These are phyloP conservation scores for Eupithecia abbreviata DNA, from an alignment of 2,888 invertebrate species.

Conservation along the genomic window DNA sequence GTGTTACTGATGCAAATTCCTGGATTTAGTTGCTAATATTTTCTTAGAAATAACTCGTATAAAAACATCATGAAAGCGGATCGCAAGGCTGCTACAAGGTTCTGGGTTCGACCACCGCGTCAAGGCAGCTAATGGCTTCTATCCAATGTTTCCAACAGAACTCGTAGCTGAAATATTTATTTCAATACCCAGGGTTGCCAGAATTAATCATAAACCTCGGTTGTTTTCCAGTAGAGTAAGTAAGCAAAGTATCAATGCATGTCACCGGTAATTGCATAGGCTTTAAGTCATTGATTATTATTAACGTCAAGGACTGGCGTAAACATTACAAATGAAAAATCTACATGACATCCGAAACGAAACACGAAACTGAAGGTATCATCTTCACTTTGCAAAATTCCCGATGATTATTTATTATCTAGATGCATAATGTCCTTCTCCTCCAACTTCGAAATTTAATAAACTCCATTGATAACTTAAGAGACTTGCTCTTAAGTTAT, in stretches of 20 bases:
- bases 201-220: background rate
- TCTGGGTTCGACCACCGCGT: slow-evolving; percentile 24
- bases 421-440: background rate
- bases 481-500: no score
- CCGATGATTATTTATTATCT: background rate
- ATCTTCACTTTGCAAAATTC: background rate
- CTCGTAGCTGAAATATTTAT: slow-evolving; percentile 15
- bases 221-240: background rate
- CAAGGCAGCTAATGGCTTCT: slow-evolving; percentile 30
- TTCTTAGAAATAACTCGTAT: slow-evolving; percentile 15
- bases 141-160: slow-evolving; percentile 12
- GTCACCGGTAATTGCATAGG: background rate
- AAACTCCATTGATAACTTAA: no score
- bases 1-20: background rate
- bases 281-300: background rate
- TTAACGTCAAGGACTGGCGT: background rate
- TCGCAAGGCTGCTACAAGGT: slow-evolving; percentile 31
- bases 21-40: background rate
- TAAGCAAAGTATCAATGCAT: background rate
- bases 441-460: background rate
- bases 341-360: background rate
- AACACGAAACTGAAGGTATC: background rate
- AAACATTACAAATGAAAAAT: background rate
- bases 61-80: slow-evolving; percentile 12
- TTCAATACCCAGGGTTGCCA: slow-evolving; percentile 9